Evolutionary conservation across 2,113 vertebrate genomes (phyloP), one percentile per base, ranked within the genome.

Genomic region (Taurulus bubalis): DNA sequence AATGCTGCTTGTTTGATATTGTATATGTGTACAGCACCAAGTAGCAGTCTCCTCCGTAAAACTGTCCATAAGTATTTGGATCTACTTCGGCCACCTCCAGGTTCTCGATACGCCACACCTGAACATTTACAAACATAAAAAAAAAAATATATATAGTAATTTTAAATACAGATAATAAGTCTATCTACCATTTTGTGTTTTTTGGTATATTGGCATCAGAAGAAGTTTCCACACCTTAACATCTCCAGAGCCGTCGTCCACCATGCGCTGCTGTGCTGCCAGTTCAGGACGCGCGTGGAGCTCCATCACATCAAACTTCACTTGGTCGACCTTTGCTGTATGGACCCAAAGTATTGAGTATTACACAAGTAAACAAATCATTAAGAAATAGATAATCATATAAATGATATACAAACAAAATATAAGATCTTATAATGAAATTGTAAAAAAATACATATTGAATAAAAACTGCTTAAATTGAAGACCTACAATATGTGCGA

Each of bases 1-100:
- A 95, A 67, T 96, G 95, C 26, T 93, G 92, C 80, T 92, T 91
- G 84, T 92, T 91, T 18, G 94, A 90, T 62, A 82, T 94, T 71
- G 87, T 75, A 90, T 98, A 98, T 1, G 96, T 96, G 87, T 98
- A 98, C 26, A 98, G 88, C 64, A 97, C 92, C 78, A 98, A 83
- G 91, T 98, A 98, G 91, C 97, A 97, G 73, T 98, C 97, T 8
- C 97, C 97, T 28, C 97, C 97, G 0, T 98, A 98, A 87, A 98
- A 98, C 90, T 97, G 96, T 10, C 97, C 97, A 0, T 96, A 96
- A 0, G 85, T 95, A 64, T 86, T 96, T 30, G 94, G 95, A 9
- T 95, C 87, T 1, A 98, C 95, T 0, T 96, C 96, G 18, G 94
- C 91, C 89, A 96, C 94, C 67, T 97, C 91, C 80, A 96, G 56